Base-by-base conservation (phyloP, 2,888 invertebrate genomes). In the Hirtodrosophila confusa region DNA sequence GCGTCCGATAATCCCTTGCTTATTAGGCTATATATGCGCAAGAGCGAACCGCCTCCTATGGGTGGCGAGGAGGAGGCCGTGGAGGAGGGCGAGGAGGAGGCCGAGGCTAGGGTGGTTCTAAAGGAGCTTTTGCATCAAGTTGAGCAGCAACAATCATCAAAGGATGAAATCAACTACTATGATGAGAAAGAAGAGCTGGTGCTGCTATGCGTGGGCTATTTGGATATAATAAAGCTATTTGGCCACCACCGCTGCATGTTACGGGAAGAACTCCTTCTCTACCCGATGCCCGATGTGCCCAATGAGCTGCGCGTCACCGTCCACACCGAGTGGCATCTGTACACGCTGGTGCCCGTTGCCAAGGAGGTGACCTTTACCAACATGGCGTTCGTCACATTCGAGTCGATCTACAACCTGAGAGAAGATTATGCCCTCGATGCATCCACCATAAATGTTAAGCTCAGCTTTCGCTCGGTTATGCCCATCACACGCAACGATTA, bases 331-430 rank as follows among this genome's bases (percentile, higher is more conserved):
- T 90, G 89, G 89, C 78, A 88, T 53, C 66, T 89, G 4, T 89
- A 90, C 41, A 89, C 90, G 0, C 58, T 89, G 8, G 69, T 89
- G 40, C 90, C 89, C 11, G 66, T 89, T 9, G 64, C 82, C 31
- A 88, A 84, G 31, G 58, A 80, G 23, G 12, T 78, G 1, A 58
- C 43, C 0, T 75, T 88, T 24, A 74, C 73, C 24, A 90, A 90
- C 47, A 62, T 88, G 62, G 72, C 73, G 0, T 89, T 88, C 37
- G 53, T 89, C 9, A 73, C 70, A 0, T 64, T 90, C 0, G 89
- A 86, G 29, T 88, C 89, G 10, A 76, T 89, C 9, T 89, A 90
- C 35, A 85, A 86, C 45, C 1, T 82, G 0, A 64, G 44, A 29
- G 69, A 74, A 0, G 75, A 76, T 0, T 60, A 76, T 27, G 1